Evolutionary conservation across 1,140 invertebrate genomes (phyloP).

Genomic region (Pemphigus obesinymphae): DNA sequence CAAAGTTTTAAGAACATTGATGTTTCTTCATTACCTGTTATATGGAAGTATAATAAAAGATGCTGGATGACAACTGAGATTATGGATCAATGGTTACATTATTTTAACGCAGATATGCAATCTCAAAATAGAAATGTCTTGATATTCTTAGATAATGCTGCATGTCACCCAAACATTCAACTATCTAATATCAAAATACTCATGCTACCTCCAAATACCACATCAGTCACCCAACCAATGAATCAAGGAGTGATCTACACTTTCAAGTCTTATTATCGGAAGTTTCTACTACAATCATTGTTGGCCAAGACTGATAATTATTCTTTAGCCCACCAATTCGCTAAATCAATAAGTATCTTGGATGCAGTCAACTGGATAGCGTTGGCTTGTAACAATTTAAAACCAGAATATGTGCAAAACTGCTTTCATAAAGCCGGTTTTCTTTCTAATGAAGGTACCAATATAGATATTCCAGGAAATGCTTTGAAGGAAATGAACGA

Average conservation of each 20-base stretch:
- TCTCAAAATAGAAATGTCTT: too few species aligned
- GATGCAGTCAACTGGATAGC: background rate
- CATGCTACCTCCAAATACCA: background rate
- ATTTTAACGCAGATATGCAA: too few species aligned
- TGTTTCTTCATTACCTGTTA: too few species aligned
- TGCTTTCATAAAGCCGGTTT: background rate
- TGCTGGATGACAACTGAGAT: too few species aligned
- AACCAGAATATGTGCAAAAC: background rate
- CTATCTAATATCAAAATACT: too few species aligned
- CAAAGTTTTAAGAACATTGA: too few species aligned
- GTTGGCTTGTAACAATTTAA: background rate
- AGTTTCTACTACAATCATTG: background rate
- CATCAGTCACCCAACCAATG: background rate
- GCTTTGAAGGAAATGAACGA: background rate
- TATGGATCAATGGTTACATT: too few species aligned
- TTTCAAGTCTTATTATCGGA: too few species aligned
- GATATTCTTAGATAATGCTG: too few species aligned
- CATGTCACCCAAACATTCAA: too few species aligned
- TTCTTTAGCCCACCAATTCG: background rate
- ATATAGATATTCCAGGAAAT: background rate
- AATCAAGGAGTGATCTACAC: background rate
- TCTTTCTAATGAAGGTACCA: background rate
- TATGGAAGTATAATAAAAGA: too few species aligned
- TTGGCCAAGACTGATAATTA: background rate
- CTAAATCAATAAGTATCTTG: background rate